These are phyloP conservation scores for Cherax quadricarinatus DNA, from an alignment of 1,140 invertebrate species.

Conservation along the genomic window DNA sequence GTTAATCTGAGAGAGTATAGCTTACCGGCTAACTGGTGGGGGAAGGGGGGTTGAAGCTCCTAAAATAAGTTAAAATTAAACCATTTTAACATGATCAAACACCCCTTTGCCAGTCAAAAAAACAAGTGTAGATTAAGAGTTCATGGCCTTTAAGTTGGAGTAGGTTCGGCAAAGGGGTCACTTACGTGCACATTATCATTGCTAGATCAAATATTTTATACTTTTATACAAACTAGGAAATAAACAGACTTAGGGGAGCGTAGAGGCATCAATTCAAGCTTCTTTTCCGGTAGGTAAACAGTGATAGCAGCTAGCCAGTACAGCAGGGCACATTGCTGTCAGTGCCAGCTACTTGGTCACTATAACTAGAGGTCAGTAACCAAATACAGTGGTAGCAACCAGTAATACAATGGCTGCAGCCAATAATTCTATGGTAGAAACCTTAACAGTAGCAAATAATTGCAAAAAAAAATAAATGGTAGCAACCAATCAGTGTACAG, in stretches of 20 bases:
- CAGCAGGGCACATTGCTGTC: not conserved
- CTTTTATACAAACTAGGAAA: conserved; percentile 65
- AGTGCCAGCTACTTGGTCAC: not conserved
- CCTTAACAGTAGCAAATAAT: not conserved
- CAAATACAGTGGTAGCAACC: not conserved
- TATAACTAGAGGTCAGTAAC: not conserved
- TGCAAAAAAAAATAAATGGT: not conserved
- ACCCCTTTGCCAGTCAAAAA: conserved; percentile 1
- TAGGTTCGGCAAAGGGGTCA: not conserved
- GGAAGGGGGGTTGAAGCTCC: not conserved
- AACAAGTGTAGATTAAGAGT: not conserved
- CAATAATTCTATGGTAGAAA: not conserved
- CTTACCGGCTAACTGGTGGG: not conserved
- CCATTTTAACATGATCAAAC: conserved; percentile 3
- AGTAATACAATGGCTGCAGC: not conserved
- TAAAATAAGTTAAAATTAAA: not conserved
- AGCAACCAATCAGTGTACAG: not conserved
- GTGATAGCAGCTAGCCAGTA: not conserved
- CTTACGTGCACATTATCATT: conserved; percentile 28
- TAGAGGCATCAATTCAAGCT: not conserved
- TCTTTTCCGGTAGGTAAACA: not conserved
- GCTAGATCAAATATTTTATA: conserved; percentile 66
- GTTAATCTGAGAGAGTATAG: not conserved
- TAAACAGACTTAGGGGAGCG: conserved; percentile 32
- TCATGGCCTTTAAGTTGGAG: not conserved